Evolutionary conservation across 2,113 vertebrate species (phyloP).

Genomic region (Lanius ludovicianus): DNA sequence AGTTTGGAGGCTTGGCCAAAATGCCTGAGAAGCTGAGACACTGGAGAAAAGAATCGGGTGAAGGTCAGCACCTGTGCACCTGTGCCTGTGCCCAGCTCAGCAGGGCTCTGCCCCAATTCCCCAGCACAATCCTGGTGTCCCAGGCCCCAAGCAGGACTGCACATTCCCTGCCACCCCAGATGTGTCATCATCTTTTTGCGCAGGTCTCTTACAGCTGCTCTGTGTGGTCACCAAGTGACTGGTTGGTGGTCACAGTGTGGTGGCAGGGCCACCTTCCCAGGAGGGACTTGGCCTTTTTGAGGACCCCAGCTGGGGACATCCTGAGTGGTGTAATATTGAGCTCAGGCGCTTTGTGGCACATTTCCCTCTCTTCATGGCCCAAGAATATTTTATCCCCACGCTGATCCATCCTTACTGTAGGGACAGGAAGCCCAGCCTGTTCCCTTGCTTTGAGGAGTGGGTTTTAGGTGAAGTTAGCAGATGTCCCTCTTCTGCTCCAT

Average conservation of each 20-base stretch:
- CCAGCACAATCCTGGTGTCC: background rate
- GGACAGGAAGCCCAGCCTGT: background rate
- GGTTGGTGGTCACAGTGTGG: background rate
- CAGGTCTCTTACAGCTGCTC: background rate
- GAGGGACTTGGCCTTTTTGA: background rate
- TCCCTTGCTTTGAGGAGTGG: background rate
- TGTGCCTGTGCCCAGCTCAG: background rate
- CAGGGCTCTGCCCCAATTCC: background rate
- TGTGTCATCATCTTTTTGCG: too few species aligned
- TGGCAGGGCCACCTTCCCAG: background rate
- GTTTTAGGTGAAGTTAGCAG: background rate
- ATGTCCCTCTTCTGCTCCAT: background rate
- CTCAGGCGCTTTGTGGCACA: background rate
- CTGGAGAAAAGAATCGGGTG: background rate
- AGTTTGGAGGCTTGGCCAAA: background rate
- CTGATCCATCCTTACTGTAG: background rate
- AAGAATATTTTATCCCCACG: background rate
- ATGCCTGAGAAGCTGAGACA: background rate
- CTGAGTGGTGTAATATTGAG: background rate
- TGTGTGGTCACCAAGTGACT: background rate
- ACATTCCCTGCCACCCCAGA: rapidly evolving
- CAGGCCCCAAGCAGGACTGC: background rate
- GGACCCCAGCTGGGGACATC: background rate
- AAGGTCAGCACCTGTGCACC: background rate
- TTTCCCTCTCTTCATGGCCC: background rate